Evolutionary conservation across 2,113 vertebrate species (phyloP), one percentile per base, ranked within the genome.

Genomic region (Paedocypris sp.): DNA sequence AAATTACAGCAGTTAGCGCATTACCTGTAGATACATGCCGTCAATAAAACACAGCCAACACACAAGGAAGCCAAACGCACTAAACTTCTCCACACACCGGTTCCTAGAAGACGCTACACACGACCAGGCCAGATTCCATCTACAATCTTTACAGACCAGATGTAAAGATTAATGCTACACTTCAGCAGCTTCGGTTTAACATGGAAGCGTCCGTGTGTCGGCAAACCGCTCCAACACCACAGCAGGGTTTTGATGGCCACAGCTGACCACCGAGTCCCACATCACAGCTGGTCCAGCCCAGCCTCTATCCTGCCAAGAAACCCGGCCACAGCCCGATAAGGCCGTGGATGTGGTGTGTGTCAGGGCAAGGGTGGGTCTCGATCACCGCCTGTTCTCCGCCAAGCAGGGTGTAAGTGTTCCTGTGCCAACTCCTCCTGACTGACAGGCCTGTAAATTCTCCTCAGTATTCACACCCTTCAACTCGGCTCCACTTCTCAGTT

Each of bases 201-300:
- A 45, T n/a, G 50, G 60, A 28, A 41, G 33, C 54, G 57, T 51
- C 47, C 13, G 32, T 20, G 10, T 36, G 45, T 43, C 25, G 28
- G 42, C 13, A 58, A 62, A 69, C 67, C 54, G 19, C 54, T 22
- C 19, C 46, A 11, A 25, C 35, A 62, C 66, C 43, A 4, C 49
- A 36, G 28, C 50, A 50, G 66, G 56, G 42, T 60, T 50, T 43
- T 7, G 12, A 25, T 62, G 46, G 15, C 29, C 60, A 3, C 18
- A 42, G 36, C 38, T 62, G 29, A 36, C 47, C 60, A 64, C 56
- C 60, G 57, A 60, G 35, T 7, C 19, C 49, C 53, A 58, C 53
- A 58, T 29, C 46, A 32, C 36, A 42, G 38, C 7, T 25, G 28
- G 18, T n/a, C 31, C 36, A 52, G 48, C 10, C 28, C 11, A 13